Conservation (phyloP, 2,797 vertebrate genomes). For the Pangasius macronema region DNA sequence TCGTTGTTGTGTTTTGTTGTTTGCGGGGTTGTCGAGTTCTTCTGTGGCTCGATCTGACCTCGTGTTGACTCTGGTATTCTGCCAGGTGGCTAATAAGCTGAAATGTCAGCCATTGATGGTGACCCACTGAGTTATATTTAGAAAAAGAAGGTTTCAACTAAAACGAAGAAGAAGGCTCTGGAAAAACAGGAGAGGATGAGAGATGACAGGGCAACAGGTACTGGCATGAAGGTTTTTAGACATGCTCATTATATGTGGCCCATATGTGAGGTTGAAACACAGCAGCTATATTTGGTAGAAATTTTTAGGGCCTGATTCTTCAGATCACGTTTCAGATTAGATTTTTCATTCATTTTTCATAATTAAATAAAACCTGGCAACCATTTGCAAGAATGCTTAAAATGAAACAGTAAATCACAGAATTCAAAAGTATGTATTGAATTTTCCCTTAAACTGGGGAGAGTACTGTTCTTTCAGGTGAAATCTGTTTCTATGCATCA, state of each 20-base stretch:
- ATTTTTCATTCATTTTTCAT: too few relatives aligned
- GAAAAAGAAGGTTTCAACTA: slow-evolving; percentile 20
- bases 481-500: not conserved
- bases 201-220: slow-evolving; percentile 12
- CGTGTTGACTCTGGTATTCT: slow-evolving; percentile 44
- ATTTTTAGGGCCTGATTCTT: not conserved
- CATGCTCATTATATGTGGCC: slow-evolving; percentile 11
- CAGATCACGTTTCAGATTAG: not conserved
- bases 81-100: slow-evolving; percentile 64
- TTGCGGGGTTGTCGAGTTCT: slow-evolving; percentile 39
- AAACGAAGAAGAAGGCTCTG: slow-evolving; percentile 6
- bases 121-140: slow-evolving; percentile 59
- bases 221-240: not conserved
- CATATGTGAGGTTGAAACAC: not conserved
- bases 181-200: slow-evolving; percentile 32
- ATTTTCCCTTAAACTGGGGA: not conserved
- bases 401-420: not conserved
- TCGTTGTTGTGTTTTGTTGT: slow-evolving; percentile 50
- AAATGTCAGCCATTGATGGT: slow-evolving; percentile 52
- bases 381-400: not conserved
- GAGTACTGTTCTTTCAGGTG: not conserved
- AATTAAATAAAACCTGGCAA: not conserved
- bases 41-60: slow-evolving; percentile 37
- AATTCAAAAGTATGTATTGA: not conserved
- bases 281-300: not conserved